A percentile compares a stretch with the other conserved stretches of the same genome.
These are phyloP conservation scores for Euphonia xanthogaster DNA, from an alignment of 2,797 vertebrate genomes.

Conservation along the genomic window DNA sequence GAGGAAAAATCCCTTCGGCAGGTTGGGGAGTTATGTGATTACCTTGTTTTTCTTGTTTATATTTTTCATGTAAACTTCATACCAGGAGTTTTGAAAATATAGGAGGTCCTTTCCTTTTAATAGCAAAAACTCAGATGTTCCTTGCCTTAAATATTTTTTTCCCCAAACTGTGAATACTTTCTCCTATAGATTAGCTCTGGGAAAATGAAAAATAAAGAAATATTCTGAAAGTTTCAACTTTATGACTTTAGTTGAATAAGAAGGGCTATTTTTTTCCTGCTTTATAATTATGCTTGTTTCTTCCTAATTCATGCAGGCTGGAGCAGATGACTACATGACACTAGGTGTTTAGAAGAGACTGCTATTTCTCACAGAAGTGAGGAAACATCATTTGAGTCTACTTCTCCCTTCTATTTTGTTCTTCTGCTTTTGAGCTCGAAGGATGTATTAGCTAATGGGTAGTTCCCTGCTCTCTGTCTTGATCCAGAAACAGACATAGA, in stretches of 20 bases:
- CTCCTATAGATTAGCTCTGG: not conserved
- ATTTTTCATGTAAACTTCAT: not conserved
- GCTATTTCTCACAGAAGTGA: not conserved
- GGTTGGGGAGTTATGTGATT: not conserved
- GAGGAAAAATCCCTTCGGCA: not conserved
- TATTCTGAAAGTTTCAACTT: not conserved
- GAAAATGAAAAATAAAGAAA: not conserved
- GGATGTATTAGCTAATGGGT: not conserved
- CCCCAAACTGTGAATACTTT: not conserved
- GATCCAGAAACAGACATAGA: slow-evolving; percentile 28
- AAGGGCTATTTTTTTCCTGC: not conserved
- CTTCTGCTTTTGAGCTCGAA: not conserved
- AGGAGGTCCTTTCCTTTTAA: not conserved
- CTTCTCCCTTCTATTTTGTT: not conserved
- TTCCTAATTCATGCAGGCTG: not conserved
- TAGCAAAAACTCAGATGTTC: not conserved
- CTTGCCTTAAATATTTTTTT: not conserved
- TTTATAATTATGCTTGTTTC: not conserved
- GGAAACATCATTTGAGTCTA: not conserved
- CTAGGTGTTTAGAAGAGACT: not conserved
- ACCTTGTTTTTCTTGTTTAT: not conserved
- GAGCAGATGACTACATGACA: not conserved
- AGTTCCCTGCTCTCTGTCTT: slow-evolving; percentile 3
- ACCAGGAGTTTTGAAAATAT: not conserved
- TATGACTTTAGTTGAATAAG: not conserved